Evolutionary conservation across 2,888 invertebrate species (phyloP).

Genomic region (Polydrusus cervinus): DNA sequence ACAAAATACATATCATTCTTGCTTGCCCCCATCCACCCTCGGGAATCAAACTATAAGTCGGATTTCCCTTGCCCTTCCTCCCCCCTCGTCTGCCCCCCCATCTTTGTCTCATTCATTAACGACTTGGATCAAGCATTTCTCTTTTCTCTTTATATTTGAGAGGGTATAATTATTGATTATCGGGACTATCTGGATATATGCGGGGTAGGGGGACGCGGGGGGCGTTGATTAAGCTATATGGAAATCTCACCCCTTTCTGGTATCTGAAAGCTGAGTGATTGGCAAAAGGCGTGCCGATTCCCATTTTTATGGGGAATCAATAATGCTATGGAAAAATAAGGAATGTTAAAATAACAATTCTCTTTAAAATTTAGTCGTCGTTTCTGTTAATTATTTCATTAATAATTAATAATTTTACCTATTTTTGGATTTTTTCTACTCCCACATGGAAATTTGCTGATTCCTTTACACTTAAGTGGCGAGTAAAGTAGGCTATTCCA

Average conservation of each 20-base stretch:
- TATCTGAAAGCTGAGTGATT: constrained; percentile 69
- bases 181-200: constrained; percentile 70
- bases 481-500: too few species aligned
- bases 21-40: constrained; percentile 20
- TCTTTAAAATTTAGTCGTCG: not conserved
- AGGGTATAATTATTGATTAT: constrained; percentile 79
- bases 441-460: too few species aligned
- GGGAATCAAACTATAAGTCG: constrained; percentile 30
- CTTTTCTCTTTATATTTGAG: constrained; percentile 75
- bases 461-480: too few species aligned
- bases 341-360: not conserved
- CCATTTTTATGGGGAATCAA: constrained; percentile 37
- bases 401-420: too few species aligned
- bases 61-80: constrained; percentile 18
- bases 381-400: too few species aligned
- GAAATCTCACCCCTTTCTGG: constrained; percentile 72
- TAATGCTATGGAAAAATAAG: not conserved
- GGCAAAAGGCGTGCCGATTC: constrained; percentile 60
- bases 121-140: constrained; percentile 67
- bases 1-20: constrained; percentile 24
- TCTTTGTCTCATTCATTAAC: constrained; percentile 64
- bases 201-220: constrained; percentile 69
- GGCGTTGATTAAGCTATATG: constrained; percentile 76
- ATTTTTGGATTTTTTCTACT: too few species aligned
- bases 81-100: constrained; percentile 26